A percentile compares a stretch with the other conserved stretches of the same genome.
These are phyloP conservation scores for Caenorhabditis brenneri DNA, from an alignment of 1,140 invertebrate species.

Conservation along the genomic window DNA sequence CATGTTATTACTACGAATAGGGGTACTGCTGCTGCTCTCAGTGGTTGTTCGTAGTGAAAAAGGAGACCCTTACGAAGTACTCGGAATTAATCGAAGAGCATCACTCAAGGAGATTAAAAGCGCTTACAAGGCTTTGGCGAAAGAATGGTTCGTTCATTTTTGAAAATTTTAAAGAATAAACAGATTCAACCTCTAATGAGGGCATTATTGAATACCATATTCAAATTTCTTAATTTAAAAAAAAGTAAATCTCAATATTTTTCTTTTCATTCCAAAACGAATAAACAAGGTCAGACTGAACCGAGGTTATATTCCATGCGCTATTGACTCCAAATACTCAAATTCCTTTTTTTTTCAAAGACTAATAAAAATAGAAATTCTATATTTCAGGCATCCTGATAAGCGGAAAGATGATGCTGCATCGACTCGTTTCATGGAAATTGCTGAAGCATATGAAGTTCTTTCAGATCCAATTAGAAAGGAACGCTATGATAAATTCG, in stretches of 20 bases:
- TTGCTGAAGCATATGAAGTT: constrained; percentile 66
- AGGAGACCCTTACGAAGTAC: constrained; percentile 56
- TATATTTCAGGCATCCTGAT: constrained; percentile 66
- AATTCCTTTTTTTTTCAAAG: too few species aligned
- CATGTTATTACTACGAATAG: constrained; percentile 9
- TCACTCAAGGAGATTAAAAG: constrained; percentile 64
- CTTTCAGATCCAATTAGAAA: constrained; percentile 62
- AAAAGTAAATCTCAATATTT: too few species aligned
- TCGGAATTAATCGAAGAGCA: constrained; percentile 61
- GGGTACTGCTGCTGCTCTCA: not conserved
- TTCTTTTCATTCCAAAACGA: too few species aligned
- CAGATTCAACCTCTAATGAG: too few species aligned
- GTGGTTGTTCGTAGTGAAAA: not conserved
- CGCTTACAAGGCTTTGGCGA: constrained; percentile 67
- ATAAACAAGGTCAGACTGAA: too few species aligned
- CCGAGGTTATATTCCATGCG: too few species aligned
- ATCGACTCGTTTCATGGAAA: constrained; percentile 63
- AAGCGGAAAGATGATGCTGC: constrained; percentile 65
- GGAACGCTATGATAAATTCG: constrained; percentile 61
- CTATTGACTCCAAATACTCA: too few species aligned
- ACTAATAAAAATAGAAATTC: too few species aligned
- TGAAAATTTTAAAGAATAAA: too few species aligned
- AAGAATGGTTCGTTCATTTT: constrained; percentile 61
- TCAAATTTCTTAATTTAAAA: too few species aligned
- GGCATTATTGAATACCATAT: too few species aligned